Conservation (phyloP, 1,140 invertebrate species). For the Coenobita brevimanus region DNA sequence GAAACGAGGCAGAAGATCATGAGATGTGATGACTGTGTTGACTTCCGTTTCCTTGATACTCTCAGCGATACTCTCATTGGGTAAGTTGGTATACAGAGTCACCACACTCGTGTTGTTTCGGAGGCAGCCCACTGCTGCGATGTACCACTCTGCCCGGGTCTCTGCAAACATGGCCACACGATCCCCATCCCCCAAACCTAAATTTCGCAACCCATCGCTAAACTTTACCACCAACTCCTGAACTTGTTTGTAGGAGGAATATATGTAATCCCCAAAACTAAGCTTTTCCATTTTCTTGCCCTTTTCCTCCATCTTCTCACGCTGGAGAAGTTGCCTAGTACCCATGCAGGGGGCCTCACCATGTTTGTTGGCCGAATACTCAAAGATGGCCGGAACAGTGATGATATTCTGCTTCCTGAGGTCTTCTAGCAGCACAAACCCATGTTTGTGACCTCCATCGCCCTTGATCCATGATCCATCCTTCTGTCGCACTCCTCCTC, state of each 20-base stretch:
- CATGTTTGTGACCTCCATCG: slow-evolving; percentile 58
- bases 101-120: slow-evolving; percentile 69
- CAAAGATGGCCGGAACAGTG: slow-evolving; percentile 58
- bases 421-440: slow-evolving; percentile 40
- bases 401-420: slow-evolving; percentile 34
- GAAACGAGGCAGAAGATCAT: slow-evolving; percentile 68
- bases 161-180: slow-evolving; percentile 75
- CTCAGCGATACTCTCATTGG: slow-evolving; percentile 64
- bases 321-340: slow-evolving; percentile 58
- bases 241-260: slow-evolving; percentile 73
- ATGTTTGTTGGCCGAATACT: slow-evolving; percentile 59
- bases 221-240: slow-evolving; percentile 72
- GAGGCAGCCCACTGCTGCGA: slow-evolving; percentile 75
- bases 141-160: slow-evolving; percentile 76
- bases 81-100: slow-evolving; percentile 70
- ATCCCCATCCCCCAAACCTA: slow-evolving; percentile 72
- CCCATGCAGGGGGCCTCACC: slow-evolving; percentile 64
- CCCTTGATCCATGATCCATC: slow-evolving; percentile 59
- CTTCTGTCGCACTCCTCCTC: slow-evolving; percentile 27
- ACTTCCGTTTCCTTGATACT: slow-evolving; percentile 69
- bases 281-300: slow-evolving; percentile 67
- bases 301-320: slow-evolving; percentile 38
- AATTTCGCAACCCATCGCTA: slow-evolving; percentile 67
- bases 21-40: slow-evolving; percentile 61
- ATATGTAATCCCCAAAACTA: slow-evolving; percentile 72